A percentile compares a stretch with the other conserved stretches of the same genome.
Conservation (phyloP, 1,140 invertebrate genomes). For the Maniola jurtina region DNA sequence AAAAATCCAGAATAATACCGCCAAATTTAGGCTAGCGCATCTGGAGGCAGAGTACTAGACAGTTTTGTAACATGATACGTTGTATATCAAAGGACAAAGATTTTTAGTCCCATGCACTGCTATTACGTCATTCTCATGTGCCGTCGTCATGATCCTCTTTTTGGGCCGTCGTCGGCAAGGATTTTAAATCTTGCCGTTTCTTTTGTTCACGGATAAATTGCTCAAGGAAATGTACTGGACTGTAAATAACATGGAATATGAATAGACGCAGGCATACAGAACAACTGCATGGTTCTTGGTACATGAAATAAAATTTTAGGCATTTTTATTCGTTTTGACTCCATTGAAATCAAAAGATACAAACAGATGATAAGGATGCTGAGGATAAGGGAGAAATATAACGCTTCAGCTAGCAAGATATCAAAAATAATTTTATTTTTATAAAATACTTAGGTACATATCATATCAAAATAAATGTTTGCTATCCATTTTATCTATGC, state of each 20-base stretch:
- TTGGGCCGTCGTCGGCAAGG: constrained; percentile 28
- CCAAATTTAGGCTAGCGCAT: constrained; percentile 45
- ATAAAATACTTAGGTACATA: too few species aligned
- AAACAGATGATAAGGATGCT: too few species aligned
- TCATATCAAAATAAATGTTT: too few species aligned
- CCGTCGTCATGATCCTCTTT: constrained; percentile 29
- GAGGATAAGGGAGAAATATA: not conserved
- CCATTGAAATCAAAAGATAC: too few species aligned
- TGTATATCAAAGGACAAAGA: constrained; percentile 46
- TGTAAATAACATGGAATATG: constrained; percentile 18
- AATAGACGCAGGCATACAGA: not conserved
- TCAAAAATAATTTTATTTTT: too few species aligned
- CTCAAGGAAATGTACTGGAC: constrained; percentile 26
- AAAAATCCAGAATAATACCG: constrained; percentile 35
- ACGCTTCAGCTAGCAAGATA: not conserved
- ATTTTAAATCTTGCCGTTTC: constrained; percentile 27
- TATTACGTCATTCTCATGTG: constrained; percentile 40
- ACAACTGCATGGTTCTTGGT: too few species aligned
- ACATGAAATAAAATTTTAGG: too few species aligned
- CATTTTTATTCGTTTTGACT: too few species aligned
- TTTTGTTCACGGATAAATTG: constrained; percentile 27
- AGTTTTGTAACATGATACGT: constrained; percentile 49
- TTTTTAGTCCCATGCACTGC: constrained; percentile 35
- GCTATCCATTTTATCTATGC: too few species aligned
- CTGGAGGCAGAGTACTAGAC: constrained; percentile 43